phyloP scores from a whole-genome alignment of 1,140 invertebrate genomes.

The Diabrotica virgifera region DNA sequence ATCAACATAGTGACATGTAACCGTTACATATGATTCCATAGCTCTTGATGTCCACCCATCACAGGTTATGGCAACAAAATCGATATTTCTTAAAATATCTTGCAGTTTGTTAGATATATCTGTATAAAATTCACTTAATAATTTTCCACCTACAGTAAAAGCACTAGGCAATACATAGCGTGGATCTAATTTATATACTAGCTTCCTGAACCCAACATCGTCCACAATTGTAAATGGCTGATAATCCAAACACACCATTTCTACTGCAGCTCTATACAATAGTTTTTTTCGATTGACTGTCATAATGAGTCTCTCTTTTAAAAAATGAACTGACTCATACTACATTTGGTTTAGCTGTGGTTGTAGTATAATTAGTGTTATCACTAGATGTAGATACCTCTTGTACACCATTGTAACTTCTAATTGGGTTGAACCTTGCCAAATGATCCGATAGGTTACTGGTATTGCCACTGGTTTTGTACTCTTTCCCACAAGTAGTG shows the following conservation, averaged over 20 bases:
- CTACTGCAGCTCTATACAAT: neutral
- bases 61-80: slow-evolving; percentile 20
- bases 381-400: too few species aligned
- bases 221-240: slow-evolving; percentile 37
- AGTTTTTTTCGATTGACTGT: slow-evolving; percentile 5
- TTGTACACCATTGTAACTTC: too few species aligned
- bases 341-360: too few species aligned
- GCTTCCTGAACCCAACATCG: slow-evolving; percentile 30
- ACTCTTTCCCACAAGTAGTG: too few species aligned
- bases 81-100: slow-evolving; percentile 4
- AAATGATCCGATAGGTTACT: too few species aligned
- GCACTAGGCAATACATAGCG: slow-evolving; percentile 29
- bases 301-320: neutral
- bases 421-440: too few species aligned
- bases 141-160: slow-evolving; percentile 21
- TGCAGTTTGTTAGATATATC: slow-evolving; percentile 9
- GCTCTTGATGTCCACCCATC: slow-evolving; percentile 20
- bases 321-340: too few species aligned
- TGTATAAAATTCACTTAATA: slow-evolving; percentile 6
- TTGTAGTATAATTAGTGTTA: too few species aligned
- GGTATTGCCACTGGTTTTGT: too few species aligned
- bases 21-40: slow-evolving; percentile 21
- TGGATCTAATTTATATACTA: slow-evolving; percentile 29
- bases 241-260: slow-evolving; percentile 31
- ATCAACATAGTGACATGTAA: slow-evolving; percentile 19